phyloP scores from a whole-genome alignment of 2,113 vertebrate species.

The Dipodomys stephensi region DNA sequence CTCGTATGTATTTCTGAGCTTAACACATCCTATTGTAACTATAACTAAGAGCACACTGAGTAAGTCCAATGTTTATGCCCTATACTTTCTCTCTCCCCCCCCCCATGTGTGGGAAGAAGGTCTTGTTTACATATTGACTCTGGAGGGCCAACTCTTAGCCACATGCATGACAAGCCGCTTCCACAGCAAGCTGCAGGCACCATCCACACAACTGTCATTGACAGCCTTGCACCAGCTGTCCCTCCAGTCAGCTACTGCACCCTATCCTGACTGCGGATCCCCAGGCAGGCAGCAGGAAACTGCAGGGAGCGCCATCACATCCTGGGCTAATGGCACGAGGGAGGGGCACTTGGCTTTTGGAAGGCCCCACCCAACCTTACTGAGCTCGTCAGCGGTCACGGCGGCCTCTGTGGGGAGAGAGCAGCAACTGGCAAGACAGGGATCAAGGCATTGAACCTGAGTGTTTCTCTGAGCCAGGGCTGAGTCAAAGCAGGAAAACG shows the following conservation, averaged over 20 bases:
- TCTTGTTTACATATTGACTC: slow-evolving; percentile 36
- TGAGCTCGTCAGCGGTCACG: not conserved
- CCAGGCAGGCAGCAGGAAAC: not conserved
- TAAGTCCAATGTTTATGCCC: slow-evolving; percentile 59
- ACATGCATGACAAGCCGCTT: not conserved
- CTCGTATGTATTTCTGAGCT: slow-evolving; percentile 61
- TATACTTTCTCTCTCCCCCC: not conserved
- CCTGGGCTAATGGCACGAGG: not conserved
- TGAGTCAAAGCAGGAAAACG: not conserved
- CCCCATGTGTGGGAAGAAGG: slow-evolving; percentile 19
- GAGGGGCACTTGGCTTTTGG: too few relatives aligned
- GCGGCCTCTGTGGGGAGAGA: not conserved
- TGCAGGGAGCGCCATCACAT: not conserved
- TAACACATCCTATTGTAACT: slow-evolving; percentile 55
- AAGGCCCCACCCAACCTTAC: not conserved
- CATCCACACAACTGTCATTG: not conserved
- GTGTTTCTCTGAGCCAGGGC: not conserved
- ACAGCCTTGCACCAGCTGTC: not conserved
- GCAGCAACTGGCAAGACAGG: not conserved
- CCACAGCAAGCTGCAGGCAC: not conserved
- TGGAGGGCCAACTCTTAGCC: not conserved
- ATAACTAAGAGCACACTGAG: slow-evolving; percentile 30
- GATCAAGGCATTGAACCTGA: not conserved
- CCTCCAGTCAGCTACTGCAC: not conserved
- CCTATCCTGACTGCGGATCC: not conserved